A percentile compares a stretch with the other conserved stretches of the same genome.
These are phyloP conservation scores for Elegia similella DNA, from an alignment of 2,888 invertebrate genomes.

Conservation along the genomic window DNA sequence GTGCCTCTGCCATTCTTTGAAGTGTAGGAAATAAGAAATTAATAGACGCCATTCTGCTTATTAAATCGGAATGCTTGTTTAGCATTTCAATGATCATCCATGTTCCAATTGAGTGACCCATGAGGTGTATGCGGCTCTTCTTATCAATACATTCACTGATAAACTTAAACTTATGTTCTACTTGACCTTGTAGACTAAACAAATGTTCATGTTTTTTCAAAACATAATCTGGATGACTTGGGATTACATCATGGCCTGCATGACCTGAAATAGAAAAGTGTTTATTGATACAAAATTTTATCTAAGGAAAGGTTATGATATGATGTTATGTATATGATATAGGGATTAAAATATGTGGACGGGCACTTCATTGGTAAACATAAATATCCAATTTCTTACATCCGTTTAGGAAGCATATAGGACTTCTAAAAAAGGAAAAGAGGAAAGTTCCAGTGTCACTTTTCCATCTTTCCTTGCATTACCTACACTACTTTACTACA, in stretches of 20 bases:
- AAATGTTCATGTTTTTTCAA: slow-evolving; percentile 80
- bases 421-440: too few species aligned
- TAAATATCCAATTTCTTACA: too few species aligned
- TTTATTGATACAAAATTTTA: not conserved
- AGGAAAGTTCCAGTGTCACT: too few species aligned
- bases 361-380: too few species aligned
- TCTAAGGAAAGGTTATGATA: too few species aligned
- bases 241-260: slow-evolving; percentile 83
- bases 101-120: slow-evolving; percentile 96
- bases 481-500: too few species aligned
- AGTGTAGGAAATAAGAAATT: slow-evolving; percentile 94
- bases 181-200: slow-evolving; percentile 90
- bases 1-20: slow-evolving; percentile 89
- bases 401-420: too few species aligned
- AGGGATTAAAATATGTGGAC: too few species aligned
- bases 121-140: slow-evolving; percentile 87
- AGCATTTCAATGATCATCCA: slow-evolving; percentile 91
- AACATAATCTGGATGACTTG: slow-evolving; percentile 67
- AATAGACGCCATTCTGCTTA: slow-evolving; percentile 80
- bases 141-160: slow-evolving; percentile 87
- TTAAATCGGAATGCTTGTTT: slow-evolving; percentile 77
- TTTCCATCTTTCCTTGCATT: too few species aligned
- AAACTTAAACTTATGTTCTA: slow-evolving; percentile 89
- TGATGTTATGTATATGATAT: too few species aligned
- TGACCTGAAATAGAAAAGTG: slow-evolving; percentile 84